Conservation (phyloP, 2,113 vertebrate genomes). For the Athene noctua region DNA sequence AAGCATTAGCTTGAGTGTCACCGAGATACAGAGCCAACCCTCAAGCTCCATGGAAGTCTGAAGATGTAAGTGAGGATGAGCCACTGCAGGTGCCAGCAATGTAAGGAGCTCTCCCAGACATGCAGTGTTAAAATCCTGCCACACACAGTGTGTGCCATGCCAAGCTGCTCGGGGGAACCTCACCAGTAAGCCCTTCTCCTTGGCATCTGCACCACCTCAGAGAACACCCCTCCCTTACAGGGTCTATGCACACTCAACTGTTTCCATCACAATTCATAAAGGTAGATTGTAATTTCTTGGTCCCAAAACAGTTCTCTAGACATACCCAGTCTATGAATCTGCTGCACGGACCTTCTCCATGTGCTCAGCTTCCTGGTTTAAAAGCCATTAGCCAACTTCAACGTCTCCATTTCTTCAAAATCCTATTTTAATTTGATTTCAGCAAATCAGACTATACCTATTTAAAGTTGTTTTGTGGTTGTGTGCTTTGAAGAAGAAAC, state of each 20-base stretch:
- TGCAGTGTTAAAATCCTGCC: not conserved
- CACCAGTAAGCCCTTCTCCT: not conserved
- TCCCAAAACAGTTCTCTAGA: not conserved
- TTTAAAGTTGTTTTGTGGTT: not conserved
- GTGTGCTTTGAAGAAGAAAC: not conserved
- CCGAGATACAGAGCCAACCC: not conserved
- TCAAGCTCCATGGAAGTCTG: not conserved
- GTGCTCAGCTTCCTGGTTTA: not conserved
- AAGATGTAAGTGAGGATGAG: not conserved
- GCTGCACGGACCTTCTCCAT: not conserved
- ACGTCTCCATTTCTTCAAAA: constrained; percentile 12
- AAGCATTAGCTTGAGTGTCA: not conserved
- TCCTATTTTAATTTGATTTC: constrained; percentile 26
- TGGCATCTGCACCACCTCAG: not conserved
- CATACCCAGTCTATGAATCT: not conserved
- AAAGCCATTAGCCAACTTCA: not conserved
- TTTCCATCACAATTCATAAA: not conserved
- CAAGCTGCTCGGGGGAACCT: not conserved
- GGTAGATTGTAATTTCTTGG: not conserved
- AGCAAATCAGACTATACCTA: not conserved
- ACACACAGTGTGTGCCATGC: not conserved
- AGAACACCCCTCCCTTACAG: not conserved
- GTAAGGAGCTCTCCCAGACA: not conserved
- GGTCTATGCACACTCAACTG: not conserved
- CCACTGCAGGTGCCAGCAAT: not conserved